A percentile compares a stretch with the other conserved stretches of the same genome.
These are phyloP conservation scores for Cryptosula pallasiana DNA, from an alignment of 2,888 invertebrate species.

Conservation along the genomic window DNA sequence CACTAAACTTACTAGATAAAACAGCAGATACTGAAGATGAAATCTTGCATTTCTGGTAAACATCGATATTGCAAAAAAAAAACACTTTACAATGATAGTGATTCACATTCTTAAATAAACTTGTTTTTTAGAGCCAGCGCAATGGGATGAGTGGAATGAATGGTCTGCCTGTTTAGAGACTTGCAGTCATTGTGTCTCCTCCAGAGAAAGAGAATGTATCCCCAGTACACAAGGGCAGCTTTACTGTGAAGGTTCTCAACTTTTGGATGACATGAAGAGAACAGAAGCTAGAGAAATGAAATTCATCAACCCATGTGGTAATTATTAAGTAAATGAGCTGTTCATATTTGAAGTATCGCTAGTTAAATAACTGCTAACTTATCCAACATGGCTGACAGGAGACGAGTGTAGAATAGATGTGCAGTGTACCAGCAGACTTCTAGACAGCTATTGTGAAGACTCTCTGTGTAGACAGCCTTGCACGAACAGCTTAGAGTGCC, in stretches of 20 bases:
- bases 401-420: background rate
- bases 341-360: background rate
- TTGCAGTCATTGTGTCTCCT: background rate
- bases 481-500: background rate
- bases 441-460: background rate
- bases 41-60: too few species aligned
- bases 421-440: background rate
- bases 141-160: background rate
- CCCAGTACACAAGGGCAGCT: background rate
- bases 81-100: too few species aligned
- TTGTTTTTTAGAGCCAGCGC: background rate
- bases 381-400: background rate
- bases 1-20: too few species aligned
- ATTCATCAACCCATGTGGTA: too few species aligned
- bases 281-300: background rate
- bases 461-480: background rate
- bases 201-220: background rate
- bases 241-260: background rate
- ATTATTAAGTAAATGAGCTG: too few species aligned
- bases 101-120: too few species aligned
- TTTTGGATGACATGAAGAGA: background rate
- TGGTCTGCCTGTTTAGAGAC: background rate
- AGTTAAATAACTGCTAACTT: background rate
- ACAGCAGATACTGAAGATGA: too few species aligned
- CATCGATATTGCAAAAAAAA: too few species aligned